A percentile compares a stretch with the other conserved stretches of the same genome.
These are phyloP conservation scores for Neogale vison DNA, from an alignment of 2,113 vertebrate species.

Conservation along the genomic window DNA sequence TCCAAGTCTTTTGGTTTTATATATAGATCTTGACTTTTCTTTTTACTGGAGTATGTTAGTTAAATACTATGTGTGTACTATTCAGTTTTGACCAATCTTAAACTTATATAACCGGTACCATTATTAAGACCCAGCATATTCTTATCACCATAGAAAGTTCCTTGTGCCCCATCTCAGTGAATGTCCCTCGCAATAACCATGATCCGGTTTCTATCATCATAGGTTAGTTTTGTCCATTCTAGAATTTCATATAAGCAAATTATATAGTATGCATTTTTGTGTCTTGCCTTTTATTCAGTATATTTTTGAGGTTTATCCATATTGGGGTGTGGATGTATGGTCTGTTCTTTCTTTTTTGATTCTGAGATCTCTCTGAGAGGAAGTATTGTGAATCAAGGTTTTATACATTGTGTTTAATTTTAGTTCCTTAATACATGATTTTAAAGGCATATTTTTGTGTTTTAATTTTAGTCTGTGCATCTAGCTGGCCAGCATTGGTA, in stretches of 20 bases:
- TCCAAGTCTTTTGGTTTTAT: not conserved
- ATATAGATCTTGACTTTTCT: not conserved
- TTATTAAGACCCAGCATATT: not conserved
- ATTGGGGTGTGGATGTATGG: not conserved
- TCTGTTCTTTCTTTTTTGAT: not conserved
- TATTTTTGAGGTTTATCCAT: not conserved
- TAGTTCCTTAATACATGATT: not conserved
- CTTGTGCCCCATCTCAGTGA: not conserved
- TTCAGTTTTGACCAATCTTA: conserved; percentile 15
- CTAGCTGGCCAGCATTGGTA: not conserved
- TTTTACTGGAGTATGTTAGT: not conserved
- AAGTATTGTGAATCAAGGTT: not conserved
- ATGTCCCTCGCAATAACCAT: not conserved
- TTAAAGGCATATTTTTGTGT: not conserved
- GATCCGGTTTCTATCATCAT: not conserved
- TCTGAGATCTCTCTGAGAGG: not conserved
- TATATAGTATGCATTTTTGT: not conserved
- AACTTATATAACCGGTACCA: not conserved
- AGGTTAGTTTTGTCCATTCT: conserved; percentile 26
- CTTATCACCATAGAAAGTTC: not conserved
- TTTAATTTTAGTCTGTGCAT: not conserved
- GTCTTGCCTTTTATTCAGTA: not conserved
- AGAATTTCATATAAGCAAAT: not conserved
- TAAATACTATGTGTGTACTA: not conserved
- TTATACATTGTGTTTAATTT: not conserved